Evolutionary conservation across 2,797 vertebrate species (phyloP), one percentile per base, ranked within the genome.

Genomic region (Eulemur rubriventer): DNA sequence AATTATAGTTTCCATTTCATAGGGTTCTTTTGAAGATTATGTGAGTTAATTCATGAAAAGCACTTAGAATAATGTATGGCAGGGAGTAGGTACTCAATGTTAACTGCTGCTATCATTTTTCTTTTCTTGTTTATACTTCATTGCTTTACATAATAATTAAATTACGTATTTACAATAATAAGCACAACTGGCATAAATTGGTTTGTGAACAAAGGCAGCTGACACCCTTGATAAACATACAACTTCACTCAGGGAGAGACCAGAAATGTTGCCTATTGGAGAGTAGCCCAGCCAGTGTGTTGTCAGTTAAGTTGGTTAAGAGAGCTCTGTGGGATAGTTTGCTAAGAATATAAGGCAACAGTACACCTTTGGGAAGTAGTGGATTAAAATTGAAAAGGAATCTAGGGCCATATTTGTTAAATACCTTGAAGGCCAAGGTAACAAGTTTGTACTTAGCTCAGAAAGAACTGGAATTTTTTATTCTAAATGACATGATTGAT

Each of bases 351-450:
- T 81, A 93, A 94, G 55, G 43, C 67, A 73, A 65, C 81, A 94
- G 55, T 87, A 80, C 22, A n/a, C 50, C 0, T 30, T 26, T 91
- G 14, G 78, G 30, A 87, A 86, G 41, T 38, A 63, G 28, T 80
- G 10, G n/a, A 80, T 84, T 95, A 93, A 91, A 82, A 80, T 75
- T n/a, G 17, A 87, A 84, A 92, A 96, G 59, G 52, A 94, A 75
- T 57, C 30, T 35, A 89, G 46, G 57, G n/a, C 69, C 57, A 24
- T 94, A 55, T 86, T 95, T 95, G 35, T 81, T 41, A 70, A 59
- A 61, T 72, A 91, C 24, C 5, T 69, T 76, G 61, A 93, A 91
- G 7, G 43, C n/a, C 67, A 94, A 95, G 11, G 33, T 82, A 38
- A 46, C 28, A 91, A 85, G 18, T 96, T 94, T 95, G 16, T 69